These are phyloP conservation scores for Tonatia bakeri DNA, from an alignment of 2,113 vertebrate genomes.

Conservation along the genomic window DNA sequence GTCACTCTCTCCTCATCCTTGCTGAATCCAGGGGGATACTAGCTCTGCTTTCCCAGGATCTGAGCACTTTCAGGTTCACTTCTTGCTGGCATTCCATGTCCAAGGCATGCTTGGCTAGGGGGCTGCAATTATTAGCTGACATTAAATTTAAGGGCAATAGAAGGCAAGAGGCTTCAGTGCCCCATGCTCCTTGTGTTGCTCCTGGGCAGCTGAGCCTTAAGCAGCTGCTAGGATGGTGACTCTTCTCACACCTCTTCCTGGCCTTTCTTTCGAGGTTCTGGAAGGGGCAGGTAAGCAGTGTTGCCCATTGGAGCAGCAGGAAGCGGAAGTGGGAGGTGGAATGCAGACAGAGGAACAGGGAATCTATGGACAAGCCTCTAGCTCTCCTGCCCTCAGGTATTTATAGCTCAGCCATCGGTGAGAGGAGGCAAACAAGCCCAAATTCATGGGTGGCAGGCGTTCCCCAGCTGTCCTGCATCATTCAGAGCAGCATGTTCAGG, in stretches of 20 bases:
- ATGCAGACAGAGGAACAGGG: rapidly evolving
- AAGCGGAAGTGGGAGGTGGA: background rate
- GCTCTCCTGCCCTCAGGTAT: too few species aligned
- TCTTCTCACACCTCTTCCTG: background rate
- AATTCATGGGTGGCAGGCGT: rapidly evolving
- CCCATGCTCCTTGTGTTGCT: background rate
- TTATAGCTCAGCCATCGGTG: rapidly evolving
- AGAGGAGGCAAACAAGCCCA: background rate
- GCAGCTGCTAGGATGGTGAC: background rate
- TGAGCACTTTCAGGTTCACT: background rate
- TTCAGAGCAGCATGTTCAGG: background rate
- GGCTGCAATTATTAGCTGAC: background rate
- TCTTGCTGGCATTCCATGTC: too few species aligned
- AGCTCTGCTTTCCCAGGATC: background rate
- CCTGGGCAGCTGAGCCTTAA: too few species aligned
- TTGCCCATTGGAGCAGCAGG: background rate
- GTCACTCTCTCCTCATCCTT: rapidly evolving
- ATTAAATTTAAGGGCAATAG: background rate
- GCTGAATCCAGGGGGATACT: background rate
- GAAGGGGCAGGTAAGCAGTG: background rate
- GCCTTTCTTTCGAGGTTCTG: background rate
- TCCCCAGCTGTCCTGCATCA: rapidly evolving
- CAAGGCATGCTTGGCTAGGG: background rate
- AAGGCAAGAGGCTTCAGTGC: background rate
- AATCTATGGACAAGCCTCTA: background rate